Evolutionary conservation across 1,140 invertebrate genomes (phyloP), one percentile per base, ranked within the genome.

Genomic region (Latrodectus geometricus): DNA sequence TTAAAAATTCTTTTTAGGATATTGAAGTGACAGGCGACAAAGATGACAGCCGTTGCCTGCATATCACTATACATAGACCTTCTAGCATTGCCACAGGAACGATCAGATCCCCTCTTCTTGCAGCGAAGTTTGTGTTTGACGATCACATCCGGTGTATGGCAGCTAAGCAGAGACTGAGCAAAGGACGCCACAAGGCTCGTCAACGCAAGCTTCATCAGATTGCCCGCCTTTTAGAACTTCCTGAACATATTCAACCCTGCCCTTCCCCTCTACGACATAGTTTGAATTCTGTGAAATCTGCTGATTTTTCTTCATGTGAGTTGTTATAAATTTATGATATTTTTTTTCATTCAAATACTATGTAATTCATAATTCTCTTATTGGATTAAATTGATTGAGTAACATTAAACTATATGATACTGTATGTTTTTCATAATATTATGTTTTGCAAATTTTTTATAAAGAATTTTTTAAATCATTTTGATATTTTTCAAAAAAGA

Each of bases 121-220:
- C 95, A 20, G 96, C 97, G 0, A 97, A 97, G 91, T 99, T 99
- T 90, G 94, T 99, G 69, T 99, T 99, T 90, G 98, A 99, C 90
- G 98, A 99, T 92, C 97, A 99, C 90, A 99, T 99, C 87, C 93
- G 98, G 14, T 92, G 92, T 88, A 93, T 93, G 92, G 93, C 93
- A 15, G 93, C 93, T n/a, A 93, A 93, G 82, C 93, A 94, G 87
- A 95, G 96, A 88, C 91, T 96, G 82, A 94, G 93, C 17, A 95
- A 95, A 91, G 98, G 98, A 69, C 94, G 97, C 49, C 94, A 96
- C 87, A 98, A 97, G 92, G 97, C 97, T n/a, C 93, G 97, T 4
- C 96, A 97, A 90, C 96, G 96, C 90, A 98, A 98, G 91, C 97
- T 99, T 95, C 95, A 95, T 89, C 96, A 98, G 91, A 99, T 99